A percentile compares a stretch with the other conserved stretches of the same genome.
These are phyloP conservation scores for Gorilla gorilla DNA, from an alignment of 2,113 vertebrate genomes.

Conservation along the genomic window DNA sequence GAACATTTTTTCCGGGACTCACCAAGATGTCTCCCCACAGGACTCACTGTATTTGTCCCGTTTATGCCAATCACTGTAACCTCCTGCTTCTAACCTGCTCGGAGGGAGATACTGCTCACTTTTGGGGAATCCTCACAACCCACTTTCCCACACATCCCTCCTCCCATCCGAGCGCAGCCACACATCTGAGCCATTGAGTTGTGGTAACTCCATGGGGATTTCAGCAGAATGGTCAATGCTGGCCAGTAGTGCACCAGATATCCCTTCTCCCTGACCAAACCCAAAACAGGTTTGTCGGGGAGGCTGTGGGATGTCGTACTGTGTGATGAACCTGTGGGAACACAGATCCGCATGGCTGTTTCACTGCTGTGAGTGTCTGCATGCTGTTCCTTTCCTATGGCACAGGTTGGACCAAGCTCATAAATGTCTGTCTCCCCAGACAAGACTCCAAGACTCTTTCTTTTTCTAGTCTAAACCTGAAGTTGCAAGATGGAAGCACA, in stretches of 20 bases:
- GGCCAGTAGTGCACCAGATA: accelerated
- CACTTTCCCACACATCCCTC: accelerated
- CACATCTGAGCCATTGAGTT: background rate
- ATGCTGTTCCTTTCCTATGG: background rate
- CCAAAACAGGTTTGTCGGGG: background rate
- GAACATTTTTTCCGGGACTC: background rate
- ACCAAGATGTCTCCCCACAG: background rate
- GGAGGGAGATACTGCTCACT: background rate
- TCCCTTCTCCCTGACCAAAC: background rate
- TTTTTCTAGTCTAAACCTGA: background rate
- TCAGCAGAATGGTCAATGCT: background rate
- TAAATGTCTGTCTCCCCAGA: background rate
- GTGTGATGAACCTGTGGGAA: accelerated
- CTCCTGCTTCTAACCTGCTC: background rate
- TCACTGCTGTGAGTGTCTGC: background rate
- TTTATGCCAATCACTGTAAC: background rate
- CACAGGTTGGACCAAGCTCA: background rate
- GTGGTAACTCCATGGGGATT: background rate
- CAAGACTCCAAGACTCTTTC: no score
- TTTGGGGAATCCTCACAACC: background rate
- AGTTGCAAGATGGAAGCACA: background rate
- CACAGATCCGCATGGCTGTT: no score
- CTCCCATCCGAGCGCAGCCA: no score
- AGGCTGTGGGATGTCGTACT: background rate
- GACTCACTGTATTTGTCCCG: background rate